These are phyloP conservation scores for Protobothrops flavoviridis DNA, from an alignment of 2,113 vertebrate genomes.

Conservation along the genomic window DNA sequence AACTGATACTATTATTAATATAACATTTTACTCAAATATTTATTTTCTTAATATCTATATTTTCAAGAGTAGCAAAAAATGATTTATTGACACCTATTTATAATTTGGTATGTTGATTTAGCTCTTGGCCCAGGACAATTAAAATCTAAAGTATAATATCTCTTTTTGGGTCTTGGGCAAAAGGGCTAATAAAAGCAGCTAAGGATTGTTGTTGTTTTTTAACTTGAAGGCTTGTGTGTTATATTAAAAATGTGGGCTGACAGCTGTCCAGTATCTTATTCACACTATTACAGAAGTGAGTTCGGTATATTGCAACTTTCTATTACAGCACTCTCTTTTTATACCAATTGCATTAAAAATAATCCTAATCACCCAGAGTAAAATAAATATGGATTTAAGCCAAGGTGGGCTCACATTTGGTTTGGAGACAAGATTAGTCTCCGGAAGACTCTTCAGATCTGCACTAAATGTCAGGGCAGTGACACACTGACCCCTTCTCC, in stretches of 20 bases:
- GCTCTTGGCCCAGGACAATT: slow-evolving; percentile 39
- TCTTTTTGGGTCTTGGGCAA: not conserved
- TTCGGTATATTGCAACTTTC: slow-evolving; percentile 46
- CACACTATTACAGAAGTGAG: slow-evolving; percentile 45
- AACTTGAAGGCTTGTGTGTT: slow-evolving; percentile 37
- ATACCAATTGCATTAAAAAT: not conserved
- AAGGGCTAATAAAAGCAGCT: slow-evolving; percentile 26
- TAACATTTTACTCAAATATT: slow-evolving; percentile 41
- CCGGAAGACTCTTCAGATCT: not conserved
- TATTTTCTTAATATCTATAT: slow-evolving; percentile 24
- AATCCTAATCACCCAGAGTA: not conserved
- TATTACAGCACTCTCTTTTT: not conserved
- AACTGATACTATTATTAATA: slow-evolving; percentile 40
- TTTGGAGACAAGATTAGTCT: not conserved
- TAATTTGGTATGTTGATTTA: not conserved
- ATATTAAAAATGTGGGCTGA: not conserved
- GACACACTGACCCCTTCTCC: not conserved
- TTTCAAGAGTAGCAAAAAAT: not conserved
- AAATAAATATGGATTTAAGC: not conserved
- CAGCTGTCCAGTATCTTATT: not conserved
- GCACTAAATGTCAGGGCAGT: not conserved
- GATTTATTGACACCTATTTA: slow-evolving; percentile 28
- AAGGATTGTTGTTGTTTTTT: slow-evolving; percentile 20
- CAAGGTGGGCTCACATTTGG: not conserved
- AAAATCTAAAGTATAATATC: slow-evolving; percentile 33